Evolutionary conservation across 2,797 vertebrate species (phyloP).

Genomic region (Chelon labrosus): DNA sequence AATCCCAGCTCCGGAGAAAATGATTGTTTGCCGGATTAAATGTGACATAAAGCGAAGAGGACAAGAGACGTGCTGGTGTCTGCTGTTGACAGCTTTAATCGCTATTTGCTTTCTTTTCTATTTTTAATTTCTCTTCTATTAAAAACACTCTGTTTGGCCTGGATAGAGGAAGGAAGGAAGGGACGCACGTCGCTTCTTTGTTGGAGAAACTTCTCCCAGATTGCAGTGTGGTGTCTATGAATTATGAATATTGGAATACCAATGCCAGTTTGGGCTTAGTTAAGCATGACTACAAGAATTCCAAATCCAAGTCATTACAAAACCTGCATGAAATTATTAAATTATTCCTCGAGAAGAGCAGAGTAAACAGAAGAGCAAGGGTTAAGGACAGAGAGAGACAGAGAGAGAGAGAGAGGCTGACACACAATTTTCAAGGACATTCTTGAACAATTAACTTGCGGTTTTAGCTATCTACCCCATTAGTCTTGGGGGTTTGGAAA

Average conservation of each 20-base stretch:
- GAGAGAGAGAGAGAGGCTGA: constrained; percentile 51
- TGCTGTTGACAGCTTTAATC: not conserved
- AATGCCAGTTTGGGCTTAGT: constrained; percentile 36
- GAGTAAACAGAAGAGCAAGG: constrained; percentile 41
- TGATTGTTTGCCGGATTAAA: not conserved
- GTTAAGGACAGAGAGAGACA: constrained; percentile 34
- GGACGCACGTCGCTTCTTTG: not conserved
- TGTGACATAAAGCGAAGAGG: not conserved
- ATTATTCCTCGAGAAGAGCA: constrained; percentile 59
- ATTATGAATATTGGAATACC: constrained; percentile 55
- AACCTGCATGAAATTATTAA: constrained; percentile 64
- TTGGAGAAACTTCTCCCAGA: constrained; percentile 24
- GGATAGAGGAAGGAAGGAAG: not conserved
- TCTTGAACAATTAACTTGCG: constrained; percentile 80
- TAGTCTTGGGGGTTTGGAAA: constrained; percentile 77
- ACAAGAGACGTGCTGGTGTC: not conserved
- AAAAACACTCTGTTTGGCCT: not conserved
- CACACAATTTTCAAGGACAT: constrained; percentile 80
- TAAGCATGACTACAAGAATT: constrained; percentile 65
- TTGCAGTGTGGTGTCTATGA: constrained; percentile 38
- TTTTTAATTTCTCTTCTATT: not conserved
- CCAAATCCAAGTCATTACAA: constrained; percentile 63
- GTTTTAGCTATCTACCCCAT: constrained; percentile 80
- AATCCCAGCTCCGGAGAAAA: not conserved
- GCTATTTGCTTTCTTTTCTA: not conserved